These are phyloP conservation scores for Lates calcarifer DNA, from an alignment of 2,113 vertebrate genomes.

Conservation along the genomic window DNA sequence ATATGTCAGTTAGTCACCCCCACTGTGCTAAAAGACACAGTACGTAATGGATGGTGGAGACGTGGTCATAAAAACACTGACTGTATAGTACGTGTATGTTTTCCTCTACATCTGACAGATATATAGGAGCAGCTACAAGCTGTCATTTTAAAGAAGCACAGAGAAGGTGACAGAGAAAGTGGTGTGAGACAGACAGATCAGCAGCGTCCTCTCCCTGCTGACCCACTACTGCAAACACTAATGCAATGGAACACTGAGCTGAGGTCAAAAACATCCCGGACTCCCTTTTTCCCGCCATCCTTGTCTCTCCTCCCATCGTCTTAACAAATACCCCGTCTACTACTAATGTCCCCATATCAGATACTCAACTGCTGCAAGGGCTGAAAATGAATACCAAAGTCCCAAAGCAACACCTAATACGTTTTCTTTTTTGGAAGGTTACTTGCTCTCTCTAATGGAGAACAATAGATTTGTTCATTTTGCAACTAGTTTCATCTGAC, in stretches of 20 bases:
- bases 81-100: neutral
- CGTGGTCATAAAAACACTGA: neutral
- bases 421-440: slow-evolving; percentile 8
- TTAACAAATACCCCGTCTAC: slow-evolving; percentile 35
- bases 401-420: neutral
- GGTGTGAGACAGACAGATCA: slow-evolving; percentile 34
- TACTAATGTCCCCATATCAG: neutral
- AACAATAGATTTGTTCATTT: slow-evolving; percentile 9
- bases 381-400: neutral
- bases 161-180: slow-evolving; percentile 21
- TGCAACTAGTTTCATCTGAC: neutral
- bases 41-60: neutral
- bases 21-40: neutral
- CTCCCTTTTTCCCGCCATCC: neutral
- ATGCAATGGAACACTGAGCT: slow-evolving; percentile 37
- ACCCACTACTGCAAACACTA: slow-evolving; percentile 28
- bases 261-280: slow-evolving; percentile 30
- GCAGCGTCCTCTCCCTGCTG: slow-evolving; percentile 20
- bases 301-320: neutral
- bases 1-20: neutral
- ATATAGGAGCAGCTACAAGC: neutral
- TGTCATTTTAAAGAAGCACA: slow-evolving; percentile 5
- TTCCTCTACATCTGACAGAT: neutral
- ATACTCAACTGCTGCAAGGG: neutral
- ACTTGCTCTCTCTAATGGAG: slow-evolving; percentile 1